Base-by-base conservation (phyloP, 2,113 vertebrate species). In the Mormoops blainvillei region DNA sequence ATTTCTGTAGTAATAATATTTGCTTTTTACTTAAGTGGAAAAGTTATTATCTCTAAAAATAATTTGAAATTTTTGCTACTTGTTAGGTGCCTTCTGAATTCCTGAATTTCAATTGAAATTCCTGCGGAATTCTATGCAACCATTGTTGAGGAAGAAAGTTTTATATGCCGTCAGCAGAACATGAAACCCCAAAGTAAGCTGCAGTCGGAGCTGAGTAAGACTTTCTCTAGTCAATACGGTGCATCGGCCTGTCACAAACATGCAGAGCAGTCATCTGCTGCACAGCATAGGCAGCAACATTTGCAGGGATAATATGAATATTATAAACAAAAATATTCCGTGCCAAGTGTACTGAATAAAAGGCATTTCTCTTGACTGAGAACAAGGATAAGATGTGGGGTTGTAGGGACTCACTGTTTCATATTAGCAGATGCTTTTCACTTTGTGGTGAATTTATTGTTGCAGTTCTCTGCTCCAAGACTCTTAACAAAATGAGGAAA, bases 121-220 rank as follows among this genome's bases (percentile, higher is more conserved):
- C 38, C 19, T 33, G n/a, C 81, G 71, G 73, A 97, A 58, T 78
- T 84, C 92, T 89, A 24, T 77, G 20, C 67, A 82, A 68, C 73
- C 88, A 54, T 91, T 92, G 67, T 93, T 70, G 50, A 24, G 10
- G 48, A 26, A 48, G 61, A 80, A 82, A 43, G 7, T 63, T 96
- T 96, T 84, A 45, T 91, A 31, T 96, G 61, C 50, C 52, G 76
- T 97, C 95, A 96, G 96, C 92, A 92, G 92, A 96, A 95, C 83
- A 54, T 82, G 77, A 95, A 96, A 91, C 88, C 48, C 70, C 61
- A 83, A 38, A 94, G 92, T 73, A 82, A 92, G 76, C 68, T 85
- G 82, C 80, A 89, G 85, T 22, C 58, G 15, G 41, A 93, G 67
- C 83, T 41, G 70, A 95, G n/a, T 91, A n/a, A 92, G 76, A 22